Evolutionary conservation across 2,888 invertebrate genomes (phyloP).

Genomic region (Acrobasis consociella): DNA sequence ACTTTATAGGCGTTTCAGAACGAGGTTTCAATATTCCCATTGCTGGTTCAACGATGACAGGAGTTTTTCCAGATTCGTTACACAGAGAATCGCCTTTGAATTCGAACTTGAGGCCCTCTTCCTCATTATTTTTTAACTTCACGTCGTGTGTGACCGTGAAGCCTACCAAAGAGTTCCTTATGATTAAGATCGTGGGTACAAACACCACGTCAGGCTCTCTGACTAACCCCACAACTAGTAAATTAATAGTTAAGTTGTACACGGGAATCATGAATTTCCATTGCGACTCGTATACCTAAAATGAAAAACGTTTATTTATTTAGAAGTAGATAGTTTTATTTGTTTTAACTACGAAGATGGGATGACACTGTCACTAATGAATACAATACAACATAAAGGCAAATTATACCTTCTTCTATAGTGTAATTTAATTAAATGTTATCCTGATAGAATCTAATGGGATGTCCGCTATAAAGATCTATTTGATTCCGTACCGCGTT

Average conservation of each 20-base stretch:
- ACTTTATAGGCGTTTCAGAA: constrained; percentile 79
- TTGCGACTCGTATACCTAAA: constrained; percentile 83
- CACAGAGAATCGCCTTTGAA: constrained; percentile 80
- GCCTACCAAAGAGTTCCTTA: constrained; percentile 85
- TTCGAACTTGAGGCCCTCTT: constrained; percentile 72
- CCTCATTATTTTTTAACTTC: constrained; percentile 80
- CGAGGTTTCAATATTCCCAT: constrained; percentile 73
- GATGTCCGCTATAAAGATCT: no score
- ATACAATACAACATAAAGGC: no score
- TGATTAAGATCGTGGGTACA: constrained; percentile 80
- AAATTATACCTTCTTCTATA: no score
- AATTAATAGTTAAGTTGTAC: constrained; percentile 77
- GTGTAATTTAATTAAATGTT: no score
- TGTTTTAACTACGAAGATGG: no score
- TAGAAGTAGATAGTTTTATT: background rate
- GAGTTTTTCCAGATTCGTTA: constrained; percentile 79
- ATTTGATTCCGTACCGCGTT: no score
- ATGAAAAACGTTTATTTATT: background rate
- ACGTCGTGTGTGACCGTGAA: constrained; percentile 69
- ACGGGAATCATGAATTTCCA: constrained; percentile 85
- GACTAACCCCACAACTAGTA: constrained; percentile 85
- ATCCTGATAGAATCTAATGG: no score
- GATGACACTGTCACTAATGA: no score
- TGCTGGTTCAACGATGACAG: constrained; percentile 75
- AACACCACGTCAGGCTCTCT: constrained; percentile 85